Evolutionary conservation across 2,797 vertebrate species (phyloP).

Genomic region (Dryobates pubescens): DNA sequence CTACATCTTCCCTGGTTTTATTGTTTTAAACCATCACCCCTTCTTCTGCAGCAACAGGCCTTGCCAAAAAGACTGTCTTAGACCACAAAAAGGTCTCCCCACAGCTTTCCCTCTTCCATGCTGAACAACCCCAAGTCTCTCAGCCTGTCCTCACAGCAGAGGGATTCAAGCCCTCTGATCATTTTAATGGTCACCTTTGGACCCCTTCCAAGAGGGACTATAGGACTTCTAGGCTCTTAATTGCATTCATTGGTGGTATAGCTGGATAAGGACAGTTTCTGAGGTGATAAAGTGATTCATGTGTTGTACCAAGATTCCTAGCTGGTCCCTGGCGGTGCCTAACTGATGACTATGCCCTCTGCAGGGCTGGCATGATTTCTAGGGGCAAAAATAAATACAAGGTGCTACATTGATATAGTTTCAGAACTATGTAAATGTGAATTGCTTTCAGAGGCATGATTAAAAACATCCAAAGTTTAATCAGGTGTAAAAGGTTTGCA

Average conservation of each 20-base stretch:
- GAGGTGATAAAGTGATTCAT: neutral
- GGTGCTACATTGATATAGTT: neutral
- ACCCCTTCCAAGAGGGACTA: too few relatives aligned
- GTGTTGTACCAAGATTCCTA: neutral
- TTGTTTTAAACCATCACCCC: too few relatives aligned
- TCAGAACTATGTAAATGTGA: neutral
- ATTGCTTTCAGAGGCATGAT: neutral
- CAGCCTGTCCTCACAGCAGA: too few relatives aligned
- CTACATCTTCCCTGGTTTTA: too few relatives aligned
- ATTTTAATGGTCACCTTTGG: too few relatives aligned
- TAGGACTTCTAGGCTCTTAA: neutral
- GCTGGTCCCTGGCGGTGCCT: neutral
- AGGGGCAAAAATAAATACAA: neutral
- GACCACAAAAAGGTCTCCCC: too few relatives aligned
- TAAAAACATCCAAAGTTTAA: neutral
- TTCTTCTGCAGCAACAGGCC: too few relatives aligned
- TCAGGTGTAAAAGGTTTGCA: neutral
- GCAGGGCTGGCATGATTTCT: neutral
- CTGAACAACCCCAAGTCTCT: too few relatives aligned
- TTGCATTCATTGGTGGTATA: neutral
- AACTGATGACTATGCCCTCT: neutral
- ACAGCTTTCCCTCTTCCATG: too few relatives aligned
- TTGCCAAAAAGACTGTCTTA: too few relatives aligned
- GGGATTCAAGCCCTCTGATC: too few relatives aligned
- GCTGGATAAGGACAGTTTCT: neutral